These are phyloP conservation scores for Diceros bicornis DNA, from an alignment of 2,797 vertebrate genomes.

Conservation along the genomic window DNA sequence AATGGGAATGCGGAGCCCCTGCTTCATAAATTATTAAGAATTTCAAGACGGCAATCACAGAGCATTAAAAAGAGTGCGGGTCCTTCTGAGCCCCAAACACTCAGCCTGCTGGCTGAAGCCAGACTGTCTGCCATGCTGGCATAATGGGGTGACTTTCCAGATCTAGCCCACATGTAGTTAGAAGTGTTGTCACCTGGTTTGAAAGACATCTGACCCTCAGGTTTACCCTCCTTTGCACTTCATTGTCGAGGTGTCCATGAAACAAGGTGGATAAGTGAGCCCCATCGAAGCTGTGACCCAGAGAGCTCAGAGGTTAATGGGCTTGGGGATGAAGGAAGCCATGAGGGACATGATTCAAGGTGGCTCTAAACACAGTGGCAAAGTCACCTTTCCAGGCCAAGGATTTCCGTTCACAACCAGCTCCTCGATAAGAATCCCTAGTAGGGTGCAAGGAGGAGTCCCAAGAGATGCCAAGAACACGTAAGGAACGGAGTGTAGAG, in stretches of 20 bases:
- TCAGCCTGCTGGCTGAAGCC: background rate
- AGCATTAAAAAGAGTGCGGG: fast-evolving
- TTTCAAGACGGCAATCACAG: background rate
- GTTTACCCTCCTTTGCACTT: too few species aligned
- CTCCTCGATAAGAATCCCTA: background rate
- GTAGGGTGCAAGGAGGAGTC: background rate
- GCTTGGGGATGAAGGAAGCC: background rate
- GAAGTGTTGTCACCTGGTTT: background rate
- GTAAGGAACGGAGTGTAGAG: fast-evolving
- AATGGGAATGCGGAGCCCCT: background rate
- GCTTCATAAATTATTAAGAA: background rate
- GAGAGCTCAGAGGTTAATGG: background rate
- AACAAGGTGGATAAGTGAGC: background rate
- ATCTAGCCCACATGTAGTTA: background rate
- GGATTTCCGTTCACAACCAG: fast-evolving
- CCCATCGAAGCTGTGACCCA: background rate
- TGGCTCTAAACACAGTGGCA: fast-evolving
- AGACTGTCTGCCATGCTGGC: background rate
- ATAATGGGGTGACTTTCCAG: background rate
- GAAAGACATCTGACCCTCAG: background rate
- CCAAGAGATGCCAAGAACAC: background rate
- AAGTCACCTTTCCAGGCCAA: background rate
- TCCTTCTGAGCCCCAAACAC: fast-evolving
- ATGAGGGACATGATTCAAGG: fast-evolving
- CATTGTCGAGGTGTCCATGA: background rate